Base-by-base conservation (phyloP, 2,888 invertebrate genomes). In the Sycophila texana region DNA sequence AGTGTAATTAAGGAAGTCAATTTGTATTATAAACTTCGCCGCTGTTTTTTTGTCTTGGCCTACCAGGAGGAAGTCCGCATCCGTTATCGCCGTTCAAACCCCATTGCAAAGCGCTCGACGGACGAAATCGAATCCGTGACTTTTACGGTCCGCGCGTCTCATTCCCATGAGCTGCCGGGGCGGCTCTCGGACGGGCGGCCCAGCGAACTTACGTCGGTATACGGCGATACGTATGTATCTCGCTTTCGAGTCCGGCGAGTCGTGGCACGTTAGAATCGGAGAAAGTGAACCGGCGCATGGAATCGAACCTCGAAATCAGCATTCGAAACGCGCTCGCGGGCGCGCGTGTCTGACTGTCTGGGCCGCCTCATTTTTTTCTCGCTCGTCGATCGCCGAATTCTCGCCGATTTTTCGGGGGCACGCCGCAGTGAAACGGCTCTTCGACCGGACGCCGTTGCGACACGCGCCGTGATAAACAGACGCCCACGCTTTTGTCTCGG, bases 191-290 rank as follows among this genome's bases (percentile, higher is more conserved):
- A 57, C 30, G 5, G 30, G 1, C n/a, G 22, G 61, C 22, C 4
- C 81, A 68, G 83, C 81, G 82, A 81, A 39, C 39, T 39, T 39
- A 39, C 39, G 39, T 39, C 39, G 39, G 7, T 10, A 1, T 7
- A 7, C 39, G 39, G 39, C 39, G 39, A 39, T 39, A 39, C 39
- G 39, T 39, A n/a, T n/a, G 39, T 39, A 39, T 10, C 39, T 7
- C 39, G 39, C 39, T 39, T 39, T 39, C 39, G 39, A 39, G 39
- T 39, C 39, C 39, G 82, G 84, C 83, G 84, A 84, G 39, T 83
- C 84, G 83, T 83, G 85, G 87, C 88, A 87, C 86, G 84, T 86
- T 88, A 86, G 88, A 88, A 87, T 86, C 85, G 86, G 86, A 86
- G 86, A 86, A 86, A 86, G 86, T 85, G 60, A 49, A 75, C 81